A percentile compares a stretch with the other conserved stretches of the same genome.
Conservation (phyloP, 2,888 invertebrate species). For the Metopia argyrocephala region DNA sequence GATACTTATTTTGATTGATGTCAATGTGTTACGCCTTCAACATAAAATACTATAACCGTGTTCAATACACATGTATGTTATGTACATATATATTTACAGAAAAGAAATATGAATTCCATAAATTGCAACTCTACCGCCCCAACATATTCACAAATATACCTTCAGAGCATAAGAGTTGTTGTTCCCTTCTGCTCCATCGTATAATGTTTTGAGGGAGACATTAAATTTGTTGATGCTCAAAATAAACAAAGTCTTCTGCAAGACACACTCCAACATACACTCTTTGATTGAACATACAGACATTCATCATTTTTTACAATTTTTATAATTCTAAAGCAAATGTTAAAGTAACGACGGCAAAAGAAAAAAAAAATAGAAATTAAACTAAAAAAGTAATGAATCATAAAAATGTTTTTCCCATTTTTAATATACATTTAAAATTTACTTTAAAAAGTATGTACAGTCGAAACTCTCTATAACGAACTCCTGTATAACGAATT, state of each 20-base stretch:
- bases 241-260: constrained; percentile 55
- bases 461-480: constrained; percentile 12
- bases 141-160: background rate
- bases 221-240: constrained; percentile 45
- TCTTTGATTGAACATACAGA: background rate
- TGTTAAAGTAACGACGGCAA: constrained; percentile 6
- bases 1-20: constrained; percentile 67
- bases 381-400: constrained; percentile 18
- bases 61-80: constrained; percentile 38
- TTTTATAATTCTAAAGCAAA: constrained; percentile 49
- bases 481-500: background rate
- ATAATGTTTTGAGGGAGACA: constrained; percentile 44
- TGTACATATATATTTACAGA: constrained; percentile 1
- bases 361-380: constrained; percentile 22
- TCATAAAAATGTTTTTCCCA: constrained; percentile 7
- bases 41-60: constrained; percentile 55
- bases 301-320: constrained; percentile 55
- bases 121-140: constrained; percentile 42
- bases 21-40: constrained; percentile 68
- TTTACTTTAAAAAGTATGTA: constrained; percentile 4
- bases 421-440: constrained; percentile 29
- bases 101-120: constrained; percentile 24
- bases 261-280: background rate
- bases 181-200: constrained; percentile 26
- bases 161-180: background rate